Percentiles rank a stretch among this genome's conserved stretches.
Conservation (phyloP, 2,113 vertebrate genomes). For the Columba livia region DNA sequence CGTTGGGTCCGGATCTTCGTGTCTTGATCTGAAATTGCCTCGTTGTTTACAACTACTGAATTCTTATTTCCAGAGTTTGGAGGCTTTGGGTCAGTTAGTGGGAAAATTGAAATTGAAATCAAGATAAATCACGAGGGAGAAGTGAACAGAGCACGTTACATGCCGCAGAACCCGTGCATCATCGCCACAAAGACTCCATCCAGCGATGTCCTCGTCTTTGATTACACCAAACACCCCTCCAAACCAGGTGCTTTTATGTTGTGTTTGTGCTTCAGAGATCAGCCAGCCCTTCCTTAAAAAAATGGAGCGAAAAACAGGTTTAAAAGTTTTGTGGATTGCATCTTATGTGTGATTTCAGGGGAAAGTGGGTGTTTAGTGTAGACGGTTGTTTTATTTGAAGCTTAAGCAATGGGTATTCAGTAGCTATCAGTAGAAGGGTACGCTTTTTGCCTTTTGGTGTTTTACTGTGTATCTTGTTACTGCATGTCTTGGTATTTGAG, state of each 20-base stretch:
- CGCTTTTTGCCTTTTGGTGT: not conserved
- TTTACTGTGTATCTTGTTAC: not conserved
- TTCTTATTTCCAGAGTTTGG: slow-evolving; percentile 86
- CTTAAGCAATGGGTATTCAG: accelerated
- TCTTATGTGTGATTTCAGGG: not conserved
- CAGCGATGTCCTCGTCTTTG: slow-evolving; percentile 96
- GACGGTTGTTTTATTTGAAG: not conserved
- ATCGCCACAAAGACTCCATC: slow-evolving; percentile 98
- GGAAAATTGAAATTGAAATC: slow-evolving; percentile 98
- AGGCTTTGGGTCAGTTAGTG: slow-evolving; percentile 97
- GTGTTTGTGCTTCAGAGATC: not conserved
- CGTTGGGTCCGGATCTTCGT: not conserved
- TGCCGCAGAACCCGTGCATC: slow-evolving; percentile 98
- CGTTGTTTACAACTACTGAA: not conserved
- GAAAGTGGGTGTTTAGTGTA: accelerated
- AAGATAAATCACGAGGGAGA: slow-evolving; percentile 99
- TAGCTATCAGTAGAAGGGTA: not conserved
- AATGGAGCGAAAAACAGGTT: not conserved
- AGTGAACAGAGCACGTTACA: slow-evolving; percentile 96
- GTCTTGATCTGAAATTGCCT: not conserved
- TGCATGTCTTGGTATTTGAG: not conserved
- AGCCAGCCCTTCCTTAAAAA: not conserved
- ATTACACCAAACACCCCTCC: slow-evolving; percentile 98
- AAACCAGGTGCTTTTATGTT: slow-evolving; percentile 84
- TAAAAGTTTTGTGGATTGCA: accelerated